Evolutionary conservation across 1,140 invertebrate species (phyloP).

Genomic region (Linepithema humile): DNA sequence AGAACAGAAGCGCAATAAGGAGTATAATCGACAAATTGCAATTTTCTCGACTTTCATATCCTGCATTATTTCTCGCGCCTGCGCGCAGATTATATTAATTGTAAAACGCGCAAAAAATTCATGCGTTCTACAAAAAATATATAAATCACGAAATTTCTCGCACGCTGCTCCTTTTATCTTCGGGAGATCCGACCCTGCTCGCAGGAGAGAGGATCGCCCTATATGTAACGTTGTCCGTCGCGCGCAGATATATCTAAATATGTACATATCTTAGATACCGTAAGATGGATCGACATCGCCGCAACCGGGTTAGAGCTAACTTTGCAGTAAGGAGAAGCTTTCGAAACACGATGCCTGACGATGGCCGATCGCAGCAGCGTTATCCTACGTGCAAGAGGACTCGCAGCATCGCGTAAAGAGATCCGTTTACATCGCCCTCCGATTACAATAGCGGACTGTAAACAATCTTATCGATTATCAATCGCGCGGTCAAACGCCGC

Average conservation of each 20-base stretch:
- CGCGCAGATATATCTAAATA: conserved; percentile 41
- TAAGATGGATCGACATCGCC: conserved; percentile 10
- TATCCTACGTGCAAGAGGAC: too few species aligned
- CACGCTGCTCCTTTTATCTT: neutral
- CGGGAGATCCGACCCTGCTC: conserved; percentile 3
- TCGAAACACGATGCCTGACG: neutral
- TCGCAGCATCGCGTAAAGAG: neutral
- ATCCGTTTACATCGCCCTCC: conserved; percentile 12
- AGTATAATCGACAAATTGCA: too few species aligned
- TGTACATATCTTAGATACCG: conserved; percentile 48
- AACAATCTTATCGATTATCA: conserved; percentile 36
- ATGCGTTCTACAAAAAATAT: neutral
- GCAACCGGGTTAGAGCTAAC: neutral
- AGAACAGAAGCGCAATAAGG: too few species aligned
- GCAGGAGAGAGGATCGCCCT: conserved; percentile 50
- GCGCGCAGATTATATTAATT: neutral
- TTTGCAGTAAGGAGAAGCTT: neutral
- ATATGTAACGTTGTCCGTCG: conserved; percentile 66
- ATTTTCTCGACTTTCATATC: too few species aligned
- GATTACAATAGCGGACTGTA: neutral
- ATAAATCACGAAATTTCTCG: neutral
- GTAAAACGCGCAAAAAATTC: neutral
- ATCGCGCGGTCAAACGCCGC: neutral
- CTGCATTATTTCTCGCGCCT: neutral
- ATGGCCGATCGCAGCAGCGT: neutral